Conservation (phyloP, 2,797 vertebrate species). For the Kryptopterus vitreolus region DNA sequence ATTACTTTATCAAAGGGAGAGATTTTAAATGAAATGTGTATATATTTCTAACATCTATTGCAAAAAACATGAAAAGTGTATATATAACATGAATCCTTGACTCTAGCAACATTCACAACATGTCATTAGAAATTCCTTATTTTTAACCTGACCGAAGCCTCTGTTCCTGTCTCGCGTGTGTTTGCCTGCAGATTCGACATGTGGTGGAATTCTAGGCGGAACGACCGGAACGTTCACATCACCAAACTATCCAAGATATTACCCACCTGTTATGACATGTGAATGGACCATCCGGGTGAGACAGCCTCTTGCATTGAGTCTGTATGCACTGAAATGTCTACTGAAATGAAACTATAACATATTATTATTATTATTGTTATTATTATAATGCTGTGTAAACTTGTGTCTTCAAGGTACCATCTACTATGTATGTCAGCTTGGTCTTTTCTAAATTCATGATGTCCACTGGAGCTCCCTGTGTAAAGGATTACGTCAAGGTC, state of each 20-base stretch:
- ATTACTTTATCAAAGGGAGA: too few relatives aligned
- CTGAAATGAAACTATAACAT: too few relatives aligned
- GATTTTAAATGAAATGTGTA: too few relatives aligned
- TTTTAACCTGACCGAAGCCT: neutral
- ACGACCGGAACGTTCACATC: conserved; percentile 74
- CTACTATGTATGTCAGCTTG: conserved; percentile 76
- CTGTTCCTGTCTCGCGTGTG: neutral
- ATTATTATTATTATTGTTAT: neutral
- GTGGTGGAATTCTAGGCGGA: conserved; percentile 72
- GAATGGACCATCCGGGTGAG: conserved; percentile 86
- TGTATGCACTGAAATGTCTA: neutral
- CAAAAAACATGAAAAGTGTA: too few relatives aligned
- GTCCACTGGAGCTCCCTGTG: conserved; percentile 71
- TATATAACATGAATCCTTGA: too few relatives aligned
- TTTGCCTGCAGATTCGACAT: conserved; percentile 58
- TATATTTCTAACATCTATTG: too few relatives aligned
- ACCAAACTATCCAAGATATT: conserved; percentile 89
- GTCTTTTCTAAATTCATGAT: conserved; percentile 83
- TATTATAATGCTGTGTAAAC: neutral
- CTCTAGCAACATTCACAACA: neutral
- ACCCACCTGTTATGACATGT: conserved; percentile 77
- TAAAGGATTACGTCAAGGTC: conserved; percentile 86
- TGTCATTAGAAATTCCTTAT: neutral
- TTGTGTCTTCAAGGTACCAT: conserved; percentile 74
- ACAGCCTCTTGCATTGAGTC: neutral